Base-by-base conservation (phyloP, 1,140 invertebrate genomes). In the Macrosteles quadrilineatus region DNA sequence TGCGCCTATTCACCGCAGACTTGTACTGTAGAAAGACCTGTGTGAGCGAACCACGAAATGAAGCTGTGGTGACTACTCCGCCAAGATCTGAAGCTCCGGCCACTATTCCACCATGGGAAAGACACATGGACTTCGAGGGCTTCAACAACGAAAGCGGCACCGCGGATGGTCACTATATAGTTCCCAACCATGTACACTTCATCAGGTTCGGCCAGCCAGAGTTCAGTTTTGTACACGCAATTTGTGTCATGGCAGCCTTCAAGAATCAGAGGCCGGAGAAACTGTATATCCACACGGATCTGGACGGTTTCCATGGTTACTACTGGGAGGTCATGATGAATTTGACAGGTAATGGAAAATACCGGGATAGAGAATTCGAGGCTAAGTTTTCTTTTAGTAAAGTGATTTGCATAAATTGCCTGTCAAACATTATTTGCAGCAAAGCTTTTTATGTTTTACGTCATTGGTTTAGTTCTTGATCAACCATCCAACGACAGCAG, bases 161-260 rank as follows among this genome's bases (percentile, higher is more conserved):
- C 2, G 9, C 21, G 17, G 50, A 71, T 25, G 71, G 71, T 14
- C 43, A 64, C n/a, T 71, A 74, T 31, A 76, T 76, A 1, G 72
- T 76, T 12, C 75, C 75, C 14, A 76, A 76, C 36, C 64, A 67
- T 30, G 70, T 76, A 12, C 75, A 76, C 40, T 75, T 75, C 43
- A 9, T 76, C 12, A 62, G 62, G 25, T 73, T 74, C 47, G 65
- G 53, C 3, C 21, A 67, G 12, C 12, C 27, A 4, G 40, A 67
- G 1, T 68, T 73, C 11, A 47, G 29, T 36, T 75, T 73, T 57
- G 53, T 70, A 17, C 67, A 73, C 29, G 47, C 67, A 1, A 69
- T 73, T 1, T 72, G 68, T 29, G 62, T 75, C 32, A 40, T 75
- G 36, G 65, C 73, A 0, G 74, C 70, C 1, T 69, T 75, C 31